Base-by-base conservation (phyloP, 2,113 vertebrate genomes). In the Microcebus lehilahytsara region DNA sequence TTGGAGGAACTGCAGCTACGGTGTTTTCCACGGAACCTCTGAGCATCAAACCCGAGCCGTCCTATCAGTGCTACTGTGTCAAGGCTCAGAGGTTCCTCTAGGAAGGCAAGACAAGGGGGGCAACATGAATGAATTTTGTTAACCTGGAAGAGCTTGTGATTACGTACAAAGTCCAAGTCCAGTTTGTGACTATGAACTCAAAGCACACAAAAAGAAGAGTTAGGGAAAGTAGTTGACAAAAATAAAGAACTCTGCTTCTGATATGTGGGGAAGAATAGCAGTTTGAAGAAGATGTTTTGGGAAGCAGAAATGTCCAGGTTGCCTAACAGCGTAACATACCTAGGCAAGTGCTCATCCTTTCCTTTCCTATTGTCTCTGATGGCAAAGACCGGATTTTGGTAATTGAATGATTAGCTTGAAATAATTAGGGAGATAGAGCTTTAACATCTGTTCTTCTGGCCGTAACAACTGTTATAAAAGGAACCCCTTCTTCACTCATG, bases 401-500 rank as follows among this genome's bases (percentile, higher is more conserved):
- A 85, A 95, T n/a, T 92, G 49, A 94, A 93, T 93, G 62, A 97
- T 32, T 85, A 89, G 16, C 46, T 85, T 96, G 66, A 93, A 96
- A 97, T 97, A 95, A 96, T 49, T 51, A 96, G 58, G 53, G 20
- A 74, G 67, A 85, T n/a, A 93, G 62, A 32, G 34, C 9, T 42
- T 2, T 72, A 93, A 81, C 92, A 96, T 85, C 96, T 97, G 95
- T 75, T 95, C 94, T 80, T 92, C 79, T 77, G 85, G 40, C 11
- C 30, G 72, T 87, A 95, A 83, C 14, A 89, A 83, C 25, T 23
- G 60, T 69, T 80, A 74, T 85, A 89, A 96, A 96, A 92, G 66
- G 11, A 96, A 72, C 1, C 49, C 22, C 69, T 85, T 97, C 79
- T 85, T 97, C 58, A 67, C 87, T 91, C 71, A 85, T 78, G 72